phyloP scores from a whole-genome alignment of 1,140 invertebrate species.

The Drosophila nannoptera region DNA sequence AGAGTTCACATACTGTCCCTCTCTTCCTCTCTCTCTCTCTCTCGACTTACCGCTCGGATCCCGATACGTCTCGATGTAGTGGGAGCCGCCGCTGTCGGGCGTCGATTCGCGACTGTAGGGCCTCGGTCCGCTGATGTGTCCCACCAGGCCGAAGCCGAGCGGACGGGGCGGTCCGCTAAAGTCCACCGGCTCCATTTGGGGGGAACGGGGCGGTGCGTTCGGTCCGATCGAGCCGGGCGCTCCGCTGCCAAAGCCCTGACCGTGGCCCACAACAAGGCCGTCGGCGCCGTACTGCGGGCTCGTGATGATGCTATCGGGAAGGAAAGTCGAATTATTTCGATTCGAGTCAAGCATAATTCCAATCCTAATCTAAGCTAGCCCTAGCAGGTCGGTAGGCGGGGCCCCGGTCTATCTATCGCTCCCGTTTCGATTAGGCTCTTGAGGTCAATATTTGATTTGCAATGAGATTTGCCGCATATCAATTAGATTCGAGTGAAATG shows the following conservation, averaged over 20 bases:
- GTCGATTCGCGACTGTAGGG: conserved; percentile 90
- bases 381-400: too few species aligned
- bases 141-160: conserved; percentile 78
- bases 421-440: background rate
- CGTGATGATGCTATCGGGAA: conserved; percentile 80
- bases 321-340: too few species aligned
- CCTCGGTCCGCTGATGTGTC: conserved; percentile 80
- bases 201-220: conserved; percentile 73
- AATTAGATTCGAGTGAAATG: background rate
- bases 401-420: too few species aligned
- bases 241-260: conserved; percentile 73
- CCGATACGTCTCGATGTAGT: conserved; percentile 90
- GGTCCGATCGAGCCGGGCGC: conserved; percentile 65
- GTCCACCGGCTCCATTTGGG: conserved; percentile 83
- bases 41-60: conserved; percentile 86
- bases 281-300: conserved; percentile 82
- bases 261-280: conserved; percentile 74
- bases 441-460: background rate
- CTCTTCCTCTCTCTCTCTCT: too few species aligned
- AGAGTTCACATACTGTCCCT: too few species aligned
- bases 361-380: too few species aligned
- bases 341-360: too few species aligned
- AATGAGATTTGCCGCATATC: background rate
- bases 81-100: conserved; percentile 89
- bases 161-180: conserved; percentile 81